These are phyloP conservation scores for Spialia ferax DNA, from an alignment of 2,888 invertebrate species.

Conservation along the genomic window DNA sequence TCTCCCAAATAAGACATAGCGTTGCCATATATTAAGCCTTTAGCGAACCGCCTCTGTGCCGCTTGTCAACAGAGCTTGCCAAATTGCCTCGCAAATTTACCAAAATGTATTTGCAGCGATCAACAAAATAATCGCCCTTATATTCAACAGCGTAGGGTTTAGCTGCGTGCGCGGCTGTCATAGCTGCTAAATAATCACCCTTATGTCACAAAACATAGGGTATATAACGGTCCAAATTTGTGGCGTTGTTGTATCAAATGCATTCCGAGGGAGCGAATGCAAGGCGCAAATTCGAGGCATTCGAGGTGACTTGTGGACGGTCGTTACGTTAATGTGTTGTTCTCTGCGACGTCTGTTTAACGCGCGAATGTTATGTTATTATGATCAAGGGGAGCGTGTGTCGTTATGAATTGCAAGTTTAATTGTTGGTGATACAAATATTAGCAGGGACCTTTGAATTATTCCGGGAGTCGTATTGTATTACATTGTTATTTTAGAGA, in stretches of 20 bases:
- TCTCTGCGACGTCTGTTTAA: slow-evolving; percentile 31
- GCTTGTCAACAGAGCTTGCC: slow-evolving; percentile 60
- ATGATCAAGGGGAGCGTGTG: not conserved
- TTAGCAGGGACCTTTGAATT: not conserved
- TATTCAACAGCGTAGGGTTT: not conserved
- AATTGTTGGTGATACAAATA: not conserved
- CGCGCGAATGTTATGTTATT: slow-evolving; percentile 10
- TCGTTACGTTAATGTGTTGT: slow-evolving; percentile 45
- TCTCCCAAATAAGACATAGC: slow-evolving; percentile 46
- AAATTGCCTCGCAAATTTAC: slow-evolving; percentile 60
- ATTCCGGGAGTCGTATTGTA: no score
- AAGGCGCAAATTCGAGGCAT: slow-evolving; percentile 47
- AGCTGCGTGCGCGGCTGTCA: slow-evolving; percentile 16
- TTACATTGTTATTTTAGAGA: no score
- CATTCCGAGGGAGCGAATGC: slow-evolving; percentile 43
- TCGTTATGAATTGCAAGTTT: slow-evolving; percentile 3
- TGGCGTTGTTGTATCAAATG: slow-evolving; percentile 29
- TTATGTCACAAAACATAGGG: slow-evolving; percentile 27
- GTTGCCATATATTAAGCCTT: slow-evolving; percentile 40
- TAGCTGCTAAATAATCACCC: slow-evolving; percentile 23
- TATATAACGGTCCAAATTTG: slow-evolving; percentile 23
- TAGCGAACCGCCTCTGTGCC: slow-evolving; percentile 53
- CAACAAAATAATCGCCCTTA: slow-evolving; percentile 26
- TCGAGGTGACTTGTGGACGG: slow-evolving; percentile 48
- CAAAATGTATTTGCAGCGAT: slow-evolving; percentile 20